Percentiles rank a stretch among this genome's conserved stretches.
Evolutionary conservation across 2,888 invertebrate genomes (phyloP).

Genomic region (Anarsia innoxiella): DNA sequence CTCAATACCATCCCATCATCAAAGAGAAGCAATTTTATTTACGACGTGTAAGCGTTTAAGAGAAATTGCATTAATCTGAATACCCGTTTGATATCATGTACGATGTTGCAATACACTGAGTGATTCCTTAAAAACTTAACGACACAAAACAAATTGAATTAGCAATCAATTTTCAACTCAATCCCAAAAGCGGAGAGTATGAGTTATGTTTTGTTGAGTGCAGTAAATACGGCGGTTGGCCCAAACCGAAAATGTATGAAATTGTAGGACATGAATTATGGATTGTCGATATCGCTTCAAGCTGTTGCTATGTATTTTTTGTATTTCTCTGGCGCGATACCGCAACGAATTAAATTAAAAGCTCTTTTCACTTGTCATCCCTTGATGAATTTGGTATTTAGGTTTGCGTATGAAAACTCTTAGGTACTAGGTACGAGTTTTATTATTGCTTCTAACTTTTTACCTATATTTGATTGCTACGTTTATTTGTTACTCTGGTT

Average conservation of each 20-base stretch:
- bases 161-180: conserved; percentile 33
- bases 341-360: conserved; percentile 76
- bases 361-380: conserved; percentile 74
- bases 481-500: no score
- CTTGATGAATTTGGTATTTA: conserved; percentile 71
- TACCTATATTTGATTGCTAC: no score
- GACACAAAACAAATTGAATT: conserved; percentile 30
- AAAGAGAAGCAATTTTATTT: conserved; percentile 71
- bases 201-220: conserved; percentile 33
- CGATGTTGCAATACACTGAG: conserved; percentile 70
- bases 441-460: conserved; percentile 35
- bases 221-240: conserved; percentile 35
- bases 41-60: conserved; percentile 75
- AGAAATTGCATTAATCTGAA: conserved; percentile 75
- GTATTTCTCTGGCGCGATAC: conserved; percentile 64
- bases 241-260: conserved; percentile 59
- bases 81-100: conserved; percentile 73
- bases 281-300: conserved; percentile 75
- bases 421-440: no score
- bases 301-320: conserved; percentile 73
- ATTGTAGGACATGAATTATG: conserved; percentile 76
- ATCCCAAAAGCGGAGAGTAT: conserved; percentile 35
- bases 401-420: conserved; percentile 38
- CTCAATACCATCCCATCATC: conserved; percentile 42
- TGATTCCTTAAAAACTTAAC: conserved; percentile 29